Evolutionary conservation across 2,797 vertebrate genomes (phyloP).

Genomic region (Holocentrus rufus): DNA sequence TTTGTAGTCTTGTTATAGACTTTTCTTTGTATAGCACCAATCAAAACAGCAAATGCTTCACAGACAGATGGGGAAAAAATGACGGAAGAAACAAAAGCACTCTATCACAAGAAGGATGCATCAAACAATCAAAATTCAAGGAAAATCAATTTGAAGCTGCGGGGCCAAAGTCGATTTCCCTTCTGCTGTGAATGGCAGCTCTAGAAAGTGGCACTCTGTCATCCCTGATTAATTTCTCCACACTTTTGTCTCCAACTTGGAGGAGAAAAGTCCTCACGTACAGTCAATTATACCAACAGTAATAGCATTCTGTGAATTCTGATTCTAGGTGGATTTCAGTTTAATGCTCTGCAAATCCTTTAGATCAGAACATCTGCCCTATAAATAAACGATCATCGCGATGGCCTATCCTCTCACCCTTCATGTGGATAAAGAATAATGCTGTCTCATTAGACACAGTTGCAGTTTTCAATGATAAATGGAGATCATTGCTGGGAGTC

Average conservation of each 20-base stretch:
- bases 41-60: neutral
- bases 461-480: slow-evolving; percentile 44
- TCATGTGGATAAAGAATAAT: slow-evolving; percentile 15
- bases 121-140: too few species aligned
- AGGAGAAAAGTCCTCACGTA: slow-evolving; percentile 10
- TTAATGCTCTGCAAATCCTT: slow-evolving; percentile 61
- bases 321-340: slow-evolving; percentile 36
- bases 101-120: too few species aligned
- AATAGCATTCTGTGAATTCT: slow-evolving; percentile 34
- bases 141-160: too few species aligned
- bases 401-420: slow-evolving; percentile 16
- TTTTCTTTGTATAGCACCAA: too few species aligned
- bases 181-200: slow-evolving; percentile 20
- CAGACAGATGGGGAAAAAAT: neutral
- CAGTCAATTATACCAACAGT: slow-evolving; percentile 8
- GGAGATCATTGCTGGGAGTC: slow-evolving; percentile 44
- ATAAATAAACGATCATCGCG: slow-evolving; percentile 37
- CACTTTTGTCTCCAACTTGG: neutral
- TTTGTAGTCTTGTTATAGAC: slow-evolving; percentile 9
- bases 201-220: slow-evolving; percentile 36
- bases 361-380: slow-evolving; percentile 39
- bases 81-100: too few species aligned
- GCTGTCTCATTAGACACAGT: neutral
- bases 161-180: neutral
- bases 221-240: slow-evolving; percentile 22